Percentiles rank a stretch among this genome's conserved stretches.
phyloP scores from a whole-genome alignment of 2,797 vertebrate genomes.

The Ceryle rudis region DNA sequence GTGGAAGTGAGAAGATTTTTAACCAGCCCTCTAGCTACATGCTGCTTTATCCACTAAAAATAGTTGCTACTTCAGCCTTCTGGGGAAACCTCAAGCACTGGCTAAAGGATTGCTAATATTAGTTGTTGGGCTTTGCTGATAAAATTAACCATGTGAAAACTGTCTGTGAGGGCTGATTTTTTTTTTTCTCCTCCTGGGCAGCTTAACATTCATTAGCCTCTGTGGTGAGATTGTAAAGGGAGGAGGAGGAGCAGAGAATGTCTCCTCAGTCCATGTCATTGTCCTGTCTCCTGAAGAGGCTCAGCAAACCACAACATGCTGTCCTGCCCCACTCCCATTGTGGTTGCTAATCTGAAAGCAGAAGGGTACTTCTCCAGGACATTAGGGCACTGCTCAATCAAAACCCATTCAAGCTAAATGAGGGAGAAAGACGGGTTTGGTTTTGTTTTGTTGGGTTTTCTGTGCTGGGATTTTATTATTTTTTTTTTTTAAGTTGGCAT shows the following conservation, averaged over 20 bases:
- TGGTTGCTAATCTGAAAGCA: background rate
- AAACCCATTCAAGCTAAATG: background rate
- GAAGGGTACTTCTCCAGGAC: background rate
- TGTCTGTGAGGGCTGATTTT: background rate
- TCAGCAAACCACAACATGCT: fast-evolving
- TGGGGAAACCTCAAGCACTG: background rate
- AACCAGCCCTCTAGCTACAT: background rate
- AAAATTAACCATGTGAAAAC: background rate
- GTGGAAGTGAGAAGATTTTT: background rate
- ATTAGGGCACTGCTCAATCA: background rate
- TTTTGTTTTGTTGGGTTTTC: too few relatives aligned
- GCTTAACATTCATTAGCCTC: background rate
- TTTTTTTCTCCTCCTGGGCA: background rate
- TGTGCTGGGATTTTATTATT: too few relatives aligned
- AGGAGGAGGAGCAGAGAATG: background rate
- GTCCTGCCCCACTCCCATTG: background rate
- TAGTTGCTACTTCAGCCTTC: background rate
- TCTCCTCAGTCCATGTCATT: background rate
- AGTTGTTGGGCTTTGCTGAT: background rate
- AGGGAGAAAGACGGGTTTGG: background rate
- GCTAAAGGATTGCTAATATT: background rate
- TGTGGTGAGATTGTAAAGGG: background rate
- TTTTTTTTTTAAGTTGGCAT: background rate
- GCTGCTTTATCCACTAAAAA: slow-evolving; percentile 17
- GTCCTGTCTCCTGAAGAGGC: background rate